Conservation (phyloP, 2,797 vertebrate genomes). For the Chanos chanos region DNA sequence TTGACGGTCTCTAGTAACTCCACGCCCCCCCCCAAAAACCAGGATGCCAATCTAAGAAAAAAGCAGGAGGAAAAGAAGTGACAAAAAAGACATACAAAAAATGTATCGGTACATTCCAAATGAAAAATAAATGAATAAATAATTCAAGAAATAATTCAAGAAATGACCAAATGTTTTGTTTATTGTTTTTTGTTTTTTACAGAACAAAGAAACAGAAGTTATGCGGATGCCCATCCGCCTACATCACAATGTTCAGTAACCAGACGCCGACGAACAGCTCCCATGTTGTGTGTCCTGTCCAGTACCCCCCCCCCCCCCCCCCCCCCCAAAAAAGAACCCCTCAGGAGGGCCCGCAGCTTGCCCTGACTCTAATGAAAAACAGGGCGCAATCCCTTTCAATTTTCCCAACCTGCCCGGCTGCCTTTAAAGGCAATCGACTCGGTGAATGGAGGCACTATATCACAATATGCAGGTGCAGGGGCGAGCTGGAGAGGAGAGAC, state of each 20-base stretch:
- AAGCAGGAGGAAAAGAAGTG: no score
- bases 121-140: no score
- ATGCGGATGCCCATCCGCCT: background rate
- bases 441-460: constrained; percentile 78
- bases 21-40: no score
- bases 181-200: no score
- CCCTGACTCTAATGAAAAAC: constrained; percentile 75
- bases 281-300: constrained; percentile 4
- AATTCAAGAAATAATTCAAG: no score
- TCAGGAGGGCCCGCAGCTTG: constrained; percentile 41
- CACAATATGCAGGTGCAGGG: constrained; percentile 80
- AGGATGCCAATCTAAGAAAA: no score
- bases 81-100: no score
- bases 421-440: constrained; percentile 78
- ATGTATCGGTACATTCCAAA: no score
- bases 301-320: constrained; percentile 44
- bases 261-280: no score
- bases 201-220: no score
- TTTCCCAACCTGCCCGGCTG: constrained; percentile 66
- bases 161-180: no score
- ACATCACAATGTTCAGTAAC: background rate
- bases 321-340: background rate
- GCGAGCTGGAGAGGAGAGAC: constrained; percentile 54
- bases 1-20: no score
- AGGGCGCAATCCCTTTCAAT: constrained; percentile 75